Conservation (phyloP, 2,113 vertebrate genomes). For the Hippocampus mohnikei region DNA sequence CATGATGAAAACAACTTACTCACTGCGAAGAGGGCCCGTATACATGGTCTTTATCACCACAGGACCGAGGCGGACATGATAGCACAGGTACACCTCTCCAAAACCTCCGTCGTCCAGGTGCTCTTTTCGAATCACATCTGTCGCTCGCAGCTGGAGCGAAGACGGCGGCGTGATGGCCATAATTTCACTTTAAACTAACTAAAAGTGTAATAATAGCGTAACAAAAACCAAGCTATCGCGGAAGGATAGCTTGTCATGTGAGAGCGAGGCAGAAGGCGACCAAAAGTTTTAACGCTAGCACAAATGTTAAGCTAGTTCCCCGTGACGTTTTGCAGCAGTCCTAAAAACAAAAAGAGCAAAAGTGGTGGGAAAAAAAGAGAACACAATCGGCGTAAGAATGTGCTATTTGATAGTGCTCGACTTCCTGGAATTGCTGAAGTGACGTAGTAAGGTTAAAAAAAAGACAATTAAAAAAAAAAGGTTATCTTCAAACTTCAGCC, state of each 20-base stretch:
- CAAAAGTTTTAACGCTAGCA: neutral
- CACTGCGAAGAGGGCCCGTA: conserved; percentile 77
- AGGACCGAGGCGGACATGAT: conserved; percentile 79
- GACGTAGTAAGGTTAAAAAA: conserved; percentile 6
- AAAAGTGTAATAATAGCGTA: neutral
- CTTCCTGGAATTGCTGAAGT: conserved; percentile 51
- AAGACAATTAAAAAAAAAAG: too few relatives aligned
- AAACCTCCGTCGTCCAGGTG: conserved; percentile 85
- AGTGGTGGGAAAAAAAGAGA: neutral
- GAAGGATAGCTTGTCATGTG: neutral
- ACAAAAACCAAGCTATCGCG: too few relatives aligned
- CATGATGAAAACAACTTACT: conserved; percentile 74
- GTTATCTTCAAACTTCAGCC: conserved; percentile 29
- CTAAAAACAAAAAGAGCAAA: neutral
- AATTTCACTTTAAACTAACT: neutral
- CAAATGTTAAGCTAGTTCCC: neutral
- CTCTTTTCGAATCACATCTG: conserved; percentile 75
- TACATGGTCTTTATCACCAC: conserved; percentile 91
- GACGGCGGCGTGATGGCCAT: conserved; percentile 71
- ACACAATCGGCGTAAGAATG: neutral
- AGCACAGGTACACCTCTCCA: conserved; percentile 85
- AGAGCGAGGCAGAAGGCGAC: neutral
- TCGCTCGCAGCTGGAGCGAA: conserved; percentile 77
- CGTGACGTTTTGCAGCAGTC: neutral
- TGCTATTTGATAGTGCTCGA: neutral